A percentile compares a stretch with the other conserved stretches of the same genome.
phyloP scores from a whole-genome alignment of 2,113 vertebrate species.

The Eulemur rufifrons region DNA sequence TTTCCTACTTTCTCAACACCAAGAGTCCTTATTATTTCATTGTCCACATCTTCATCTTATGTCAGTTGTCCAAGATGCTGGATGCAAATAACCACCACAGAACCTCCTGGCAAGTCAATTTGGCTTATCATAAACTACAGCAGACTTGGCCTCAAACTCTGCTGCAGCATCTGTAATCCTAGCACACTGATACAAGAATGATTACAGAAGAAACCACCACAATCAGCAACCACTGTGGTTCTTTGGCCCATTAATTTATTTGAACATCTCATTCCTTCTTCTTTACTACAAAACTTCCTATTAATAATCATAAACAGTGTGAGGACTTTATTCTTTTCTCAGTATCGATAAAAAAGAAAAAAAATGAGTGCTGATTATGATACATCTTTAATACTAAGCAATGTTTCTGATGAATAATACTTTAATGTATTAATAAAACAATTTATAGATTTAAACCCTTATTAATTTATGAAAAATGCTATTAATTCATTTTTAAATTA shows the following conservation, averaged over 20 bases:
- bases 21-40: neutral
- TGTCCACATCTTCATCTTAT: neutral
- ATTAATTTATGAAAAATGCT: neutral
- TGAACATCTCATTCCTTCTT: neutral
- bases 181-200: neutral
- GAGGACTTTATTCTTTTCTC: neutral
- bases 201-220: neutral
- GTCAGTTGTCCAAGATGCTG: neutral
- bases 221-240: neutral
- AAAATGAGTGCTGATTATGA: neutral
- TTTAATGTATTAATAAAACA: conserved; percentile 24
- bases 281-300: neutral
- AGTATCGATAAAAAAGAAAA: neutral
- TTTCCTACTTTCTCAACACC: neutral
- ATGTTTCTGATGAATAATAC: neutral
- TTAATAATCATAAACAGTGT: neutral
- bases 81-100: neutral
- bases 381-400: neutral
- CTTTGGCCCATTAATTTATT: neutral
- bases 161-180: neutral
- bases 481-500: neutral
- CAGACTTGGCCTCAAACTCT: neutral
- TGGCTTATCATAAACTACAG: neutral
- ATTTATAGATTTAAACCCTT: neutral
- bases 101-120: neutral